Base-by-base conservation (phyloP, 2,888 invertebrate species). In the Nineta flava region DNA sequence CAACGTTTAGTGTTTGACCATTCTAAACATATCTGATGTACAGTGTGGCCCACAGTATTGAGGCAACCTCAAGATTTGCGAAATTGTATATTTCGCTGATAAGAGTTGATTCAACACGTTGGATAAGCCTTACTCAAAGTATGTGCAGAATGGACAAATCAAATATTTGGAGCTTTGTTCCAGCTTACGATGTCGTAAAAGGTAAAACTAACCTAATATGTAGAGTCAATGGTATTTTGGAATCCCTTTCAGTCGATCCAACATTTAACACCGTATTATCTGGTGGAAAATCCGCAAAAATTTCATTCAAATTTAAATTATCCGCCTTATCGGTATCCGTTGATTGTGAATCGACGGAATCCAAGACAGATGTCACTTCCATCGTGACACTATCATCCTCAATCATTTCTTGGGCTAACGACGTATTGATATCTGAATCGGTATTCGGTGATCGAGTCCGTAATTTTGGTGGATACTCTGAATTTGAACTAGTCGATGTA, bases 401-500 rank as follows among this genome's bases (percentile, higher is more conserved):
- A 6, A 42, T 26, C 3, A 48, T 32, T 48, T 48, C 48, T 17
- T 48, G 48, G 5, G 31, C 48, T 5, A 48, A 26, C 9, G 48
- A 48, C 1, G 48, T 48, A 31, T 41, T 48, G 9, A 48, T 15
- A 9, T 48, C 48, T 3, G 42, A 48, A 41, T 48, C 48, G 9
- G 35, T 35, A 31, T 48, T 41, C 15, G 15, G 15, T 5, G 31
- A 21, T n/a, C 9, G 21, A 1, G 26, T 16, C 9, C 35, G 34
- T n/a, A 49, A 16, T 45, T 44, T 44, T 35, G 44, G 19, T 13
- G 17, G 13, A 31, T 26, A 26, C 12, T 48, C 41, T 1, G 48
- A 48, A n/a, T n/a, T 13, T 9, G 58, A 51, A 10, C 57, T 58
- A 10, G 63, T 62, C 4, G 63, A 66, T 10, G 66, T 74, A 2